Evolutionary conservation across 2,888 invertebrate genomes (phyloP).

Genomic region (Galeopsomyia nigrocyanea): DNA sequence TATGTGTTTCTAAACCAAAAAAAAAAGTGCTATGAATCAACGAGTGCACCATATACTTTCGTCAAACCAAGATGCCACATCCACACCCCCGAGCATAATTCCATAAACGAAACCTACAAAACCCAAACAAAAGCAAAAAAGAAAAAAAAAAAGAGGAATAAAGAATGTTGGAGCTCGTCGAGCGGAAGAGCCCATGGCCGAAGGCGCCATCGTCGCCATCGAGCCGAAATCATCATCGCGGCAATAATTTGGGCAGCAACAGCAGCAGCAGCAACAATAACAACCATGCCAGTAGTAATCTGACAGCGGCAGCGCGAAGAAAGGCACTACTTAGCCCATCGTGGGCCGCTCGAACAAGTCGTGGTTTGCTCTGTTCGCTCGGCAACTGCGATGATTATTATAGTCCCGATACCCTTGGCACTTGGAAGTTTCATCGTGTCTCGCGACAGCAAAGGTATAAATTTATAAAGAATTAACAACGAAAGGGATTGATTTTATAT

Average conservation of each 20-base stretch:
- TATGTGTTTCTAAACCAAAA: too few relatives aligned
- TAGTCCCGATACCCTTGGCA: slow-evolving; percentile 63
- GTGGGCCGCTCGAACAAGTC: slow-evolving; percentile 44
- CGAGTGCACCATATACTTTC: too few relatives aligned
- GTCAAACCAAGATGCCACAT: too few relatives aligned
- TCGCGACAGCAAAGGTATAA: slow-evolving; percentile 51
- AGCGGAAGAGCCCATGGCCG: slow-evolving; percentile 44
- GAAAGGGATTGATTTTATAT: background rate
- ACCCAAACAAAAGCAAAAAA: too few relatives aligned
- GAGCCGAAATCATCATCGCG: slow-evolving; percentile 43
- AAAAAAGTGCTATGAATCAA: too few relatives aligned
- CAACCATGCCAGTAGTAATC: background rate
- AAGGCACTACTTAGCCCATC: background rate
- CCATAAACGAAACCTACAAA: too few relatives aligned
- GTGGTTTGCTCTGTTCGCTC: slow-evolving; percentile 61
- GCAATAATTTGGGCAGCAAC: slow-evolving; percentile 46
- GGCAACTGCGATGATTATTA: slow-evolving; percentile 60
- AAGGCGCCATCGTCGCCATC: slow-evolving; percentile 35
- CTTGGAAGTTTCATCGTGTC: slow-evolving; percentile 64
- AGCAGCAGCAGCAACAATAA: slow-evolving; percentile 4
- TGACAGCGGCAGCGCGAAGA: background rate
- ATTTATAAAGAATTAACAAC: too few relatives aligned
- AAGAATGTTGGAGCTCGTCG: too few relatives aligned
- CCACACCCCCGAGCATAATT: too few relatives aligned
- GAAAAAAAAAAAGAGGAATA: too few relatives aligned